A percentile compares a stretch with the other conserved stretches of the same genome.
phyloP scores from a whole-genome alignment of 2,113 vertebrate species.

The Dipodomys merriami region DNA sequence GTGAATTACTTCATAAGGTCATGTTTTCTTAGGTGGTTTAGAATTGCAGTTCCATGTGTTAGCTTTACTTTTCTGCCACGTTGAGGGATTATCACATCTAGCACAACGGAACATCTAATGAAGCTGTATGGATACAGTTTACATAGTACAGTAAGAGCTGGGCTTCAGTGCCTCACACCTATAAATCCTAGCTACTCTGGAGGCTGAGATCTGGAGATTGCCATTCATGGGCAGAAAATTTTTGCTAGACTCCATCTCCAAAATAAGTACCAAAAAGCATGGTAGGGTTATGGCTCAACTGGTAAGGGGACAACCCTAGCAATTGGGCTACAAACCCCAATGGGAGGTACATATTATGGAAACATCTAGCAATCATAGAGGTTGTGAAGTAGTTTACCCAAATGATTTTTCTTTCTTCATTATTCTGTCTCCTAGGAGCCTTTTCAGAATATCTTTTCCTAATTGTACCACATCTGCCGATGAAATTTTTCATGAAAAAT shows the following conservation, averaged over 20 bases:
- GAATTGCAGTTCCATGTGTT: neutral
- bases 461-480: neutral
- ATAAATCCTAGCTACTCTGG: no score
- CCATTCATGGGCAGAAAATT: no score
- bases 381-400: slow-evolving; percentile 29
- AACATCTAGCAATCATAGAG: neutral
- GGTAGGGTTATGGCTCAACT: no score
- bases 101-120: neutral
- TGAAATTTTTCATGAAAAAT: neutral
- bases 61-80: slow-evolving; percentile 35
- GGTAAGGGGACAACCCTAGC: no score
- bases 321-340: no score
- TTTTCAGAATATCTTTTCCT: slow-evolving; percentile 24
- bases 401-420: slow-evolving; percentile 26
- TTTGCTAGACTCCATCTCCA: no score
- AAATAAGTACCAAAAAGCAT: no score
- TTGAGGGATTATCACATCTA: neutral
- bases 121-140: neutral
- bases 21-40: slow-evolving; percentile 42
- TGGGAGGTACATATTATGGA: neutral
- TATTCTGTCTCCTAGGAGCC: neutral
- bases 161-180: no score
- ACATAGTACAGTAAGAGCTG: neutral
- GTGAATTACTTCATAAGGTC: slow-evolving; percentile 56
- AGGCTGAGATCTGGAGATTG: no score